phyloP scores from a whole-genome alignment of 1,140 invertebrate species.

The Drosophila tani region DNA sequence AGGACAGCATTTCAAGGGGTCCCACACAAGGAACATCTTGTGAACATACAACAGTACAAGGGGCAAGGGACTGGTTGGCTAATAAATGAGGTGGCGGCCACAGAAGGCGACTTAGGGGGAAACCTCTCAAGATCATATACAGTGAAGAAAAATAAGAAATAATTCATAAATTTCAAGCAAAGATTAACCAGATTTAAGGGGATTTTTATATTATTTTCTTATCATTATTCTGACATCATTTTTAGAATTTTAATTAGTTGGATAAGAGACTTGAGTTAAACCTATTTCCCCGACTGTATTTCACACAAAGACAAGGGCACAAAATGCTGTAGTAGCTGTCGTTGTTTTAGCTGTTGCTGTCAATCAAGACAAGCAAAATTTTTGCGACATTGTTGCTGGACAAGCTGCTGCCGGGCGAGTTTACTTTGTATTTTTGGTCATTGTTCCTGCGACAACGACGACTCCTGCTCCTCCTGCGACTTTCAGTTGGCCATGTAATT shows the following conservation, averaged over 20 bases:
- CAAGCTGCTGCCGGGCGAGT: constrained; percentile 60
- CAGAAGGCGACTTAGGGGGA: constrained; percentile 22
- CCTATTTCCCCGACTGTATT: constrained; percentile 14
- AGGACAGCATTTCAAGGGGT: constrained; percentile 31
- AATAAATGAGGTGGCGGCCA: constrained; percentile 68
- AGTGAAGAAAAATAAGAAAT: constrained; percentile 6
- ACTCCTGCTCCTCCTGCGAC: not conserved
- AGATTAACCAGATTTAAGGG: too few species aligned
- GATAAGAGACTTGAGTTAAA: not conserved
- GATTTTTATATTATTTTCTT: not conserved
- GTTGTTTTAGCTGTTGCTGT: constrained; percentile 46
- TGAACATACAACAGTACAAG: constrained; percentile 15
- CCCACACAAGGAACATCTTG: constrained; percentile 29
- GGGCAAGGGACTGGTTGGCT: constrained; percentile 46
- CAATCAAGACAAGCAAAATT: constrained; percentile 74
- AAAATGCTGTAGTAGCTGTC: constrained; percentile 33
- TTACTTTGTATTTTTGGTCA: constrained; percentile 59
- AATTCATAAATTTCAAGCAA: not conserved
- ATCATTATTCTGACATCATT: too few species aligned
- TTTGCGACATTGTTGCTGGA: constrained; percentile 71
- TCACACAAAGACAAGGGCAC: constrained; percentile 12
- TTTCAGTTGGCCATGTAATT: constrained; percentile 64
- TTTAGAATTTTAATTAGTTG: too few species aligned
- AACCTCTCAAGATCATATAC: constrained; percentile 14
- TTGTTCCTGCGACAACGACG: constrained; percentile 20